Evolutionary conservation across 2,888 invertebrate genomes (phyloP), one percentile per base, ranked within the genome.

Genomic region (Masnerella sp.): DNA sequence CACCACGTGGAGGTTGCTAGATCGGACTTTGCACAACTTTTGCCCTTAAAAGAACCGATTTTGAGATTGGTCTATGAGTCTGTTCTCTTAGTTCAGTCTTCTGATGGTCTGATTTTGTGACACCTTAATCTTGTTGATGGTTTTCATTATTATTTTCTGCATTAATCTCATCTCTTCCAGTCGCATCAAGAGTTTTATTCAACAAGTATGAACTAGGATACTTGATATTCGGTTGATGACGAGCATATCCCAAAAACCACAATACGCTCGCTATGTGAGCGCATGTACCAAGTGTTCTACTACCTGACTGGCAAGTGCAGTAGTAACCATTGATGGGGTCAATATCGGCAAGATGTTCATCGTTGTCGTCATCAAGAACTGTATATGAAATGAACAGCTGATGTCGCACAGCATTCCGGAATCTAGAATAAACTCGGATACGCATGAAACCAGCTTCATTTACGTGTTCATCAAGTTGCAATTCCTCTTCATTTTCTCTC

Each of bases 401-500:
- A 40, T 43, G 32, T n/a, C 20, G 7, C 9, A 20, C 20, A 9
- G 14, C 5, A 18, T 18, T 18, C 20, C 40, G 18, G n/a, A 34
- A 69, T 34, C 54, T 34, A 1, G 59, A 65, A 30, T 59, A 65
- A 5, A 65, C 14, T 14, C 72, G 15, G 12, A 72, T 25, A 52
- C 65, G 25, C 11, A 67, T 2, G 11, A 71, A 65, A 20, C 65
- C 65, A 30, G 18, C 8, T 18, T 2, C n/a, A 14, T 12, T 40
- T 32, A 47, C 34, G 9, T 34, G 38, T 17, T 42, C 51, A 52
- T 71, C 59, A 17, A 71, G 38, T 43, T 65, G 49, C 17, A 51
- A 30, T 49, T 67, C 61, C 0, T 67, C 61, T 7, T 73, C 56
- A 47, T 49, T 51, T 30, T 68, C 56, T 25, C 68, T 22, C 2